Evolutionary conservation across 92 coral and sea anemone genomes (phyloP), one percentile per base, ranked within the genome.

Genomic region (Galaxea fascicularis): DNA sequence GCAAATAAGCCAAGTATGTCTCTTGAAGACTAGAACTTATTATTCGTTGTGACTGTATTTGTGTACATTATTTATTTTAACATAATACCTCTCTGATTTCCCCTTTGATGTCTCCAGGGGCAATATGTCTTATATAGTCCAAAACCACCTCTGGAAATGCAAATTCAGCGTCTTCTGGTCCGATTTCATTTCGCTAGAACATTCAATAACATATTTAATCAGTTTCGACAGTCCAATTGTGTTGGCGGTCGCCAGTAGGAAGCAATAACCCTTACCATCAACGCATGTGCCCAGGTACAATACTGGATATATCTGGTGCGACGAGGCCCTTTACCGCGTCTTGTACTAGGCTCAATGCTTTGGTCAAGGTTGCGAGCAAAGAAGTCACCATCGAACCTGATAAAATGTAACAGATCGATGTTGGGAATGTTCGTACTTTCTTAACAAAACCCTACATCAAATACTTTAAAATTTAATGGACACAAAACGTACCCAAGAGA

Each of bases 31-130:
- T 27, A 8, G 28, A 74, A 27, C 56, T 22, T n/a, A 69, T 47
- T 31, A 31, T 39, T 47, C 27, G 60, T 22, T 74, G 60, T 51
- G 56, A 18, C 60, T 51, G 60, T 14, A 16, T 74, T 44, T 30
- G 60, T n/a, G 45, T 74, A 54, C 60, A 54, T 54, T 13, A 54
- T 54, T 13, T 54, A 54, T 54, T 41, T 24, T 28, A 28, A 46
- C 65, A 46, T 46, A 53, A 22, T 86, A 88, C 91, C 84, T 88
- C 91, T 62, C 91, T 49, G 35, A 88, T 82, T 65, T 88, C 91
- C 4, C 91, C 91, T 52, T 88, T 88, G 69, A 88, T 58, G 71
- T 88, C 71, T 49, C 87, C 87, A 21, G 87, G 91, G n/a, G 58
- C 76, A 31, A 87, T 59, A 53, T 68, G 54, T 79, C 91, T 73